Base-by-base conservation (phyloP, 2,113 vertebrate species). In the Abramis brama region DNA sequence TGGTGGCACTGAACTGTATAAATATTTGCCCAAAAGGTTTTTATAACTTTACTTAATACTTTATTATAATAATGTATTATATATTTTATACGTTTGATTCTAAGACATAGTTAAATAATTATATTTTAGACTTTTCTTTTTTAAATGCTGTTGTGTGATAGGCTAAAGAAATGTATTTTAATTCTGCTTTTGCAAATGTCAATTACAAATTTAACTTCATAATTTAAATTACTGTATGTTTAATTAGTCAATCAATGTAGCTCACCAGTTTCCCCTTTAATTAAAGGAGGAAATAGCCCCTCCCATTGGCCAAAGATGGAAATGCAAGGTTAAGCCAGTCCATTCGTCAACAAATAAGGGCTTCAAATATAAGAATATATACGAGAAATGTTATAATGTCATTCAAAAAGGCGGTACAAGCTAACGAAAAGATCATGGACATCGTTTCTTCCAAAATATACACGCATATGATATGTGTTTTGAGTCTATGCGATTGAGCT, bases 321-420 rank as follows among this genome's bases (percentile, higher is more conserved):
- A 95, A 85, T 91, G 92, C 94, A 95, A 95, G 94, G 94, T 95
- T 94, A 95, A 94, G 90, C 91, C 90, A 95, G 93, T 95, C 91
- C 93, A 94, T 91, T 90, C 91, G 91, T 92, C 92, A 93, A 89
- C 90, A 91, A 78, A 73, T 90, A 74, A 43, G 8, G 30, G 68
- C 59, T 59, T 70, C 45, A 43, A 71, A 64, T 62, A 52, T 15
- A 59, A 36, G 30, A 86, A 74, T 70, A 43, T 50, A 52, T 23
- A 23, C 6, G 45, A 55, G 27, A 82, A 50, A 19, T 27, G 4
- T 21, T 27, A 6, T 19, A 3, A 64, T 19, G 27, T 47, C 59
- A 45, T 2, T 19, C 15, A 66, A 19, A 36, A 4, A 15, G 7
- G 10, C n/a, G 2, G 27, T 64, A 27, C 12, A 27, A 17, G 4